Conservation (phyloP, 1,140 invertebrate genomes). For the Zaprionus gabonicus region DNA sequence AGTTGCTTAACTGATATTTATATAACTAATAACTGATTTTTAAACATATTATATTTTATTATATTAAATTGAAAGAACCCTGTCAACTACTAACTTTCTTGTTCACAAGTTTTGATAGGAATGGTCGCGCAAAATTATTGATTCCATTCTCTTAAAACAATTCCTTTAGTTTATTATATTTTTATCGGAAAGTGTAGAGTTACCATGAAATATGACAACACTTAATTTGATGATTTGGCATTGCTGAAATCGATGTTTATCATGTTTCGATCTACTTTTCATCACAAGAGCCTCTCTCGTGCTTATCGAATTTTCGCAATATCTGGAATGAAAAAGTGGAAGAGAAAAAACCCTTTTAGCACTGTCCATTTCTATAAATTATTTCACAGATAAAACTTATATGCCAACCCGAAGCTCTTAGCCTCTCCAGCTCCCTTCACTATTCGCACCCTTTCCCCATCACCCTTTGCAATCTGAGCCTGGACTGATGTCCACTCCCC, state of each 20-base stretch:
- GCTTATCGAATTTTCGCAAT: slow-evolving; percentile 16
- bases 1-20: too few species aligned
- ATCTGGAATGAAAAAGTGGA: slow-evolving; percentile 25
- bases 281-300: not conserved
- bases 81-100: too few species aligned
- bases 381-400: slow-evolving; percentile 68
- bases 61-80: too few species aligned
- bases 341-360: slow-evolving; percentile 45
- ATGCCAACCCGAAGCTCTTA: slow-evolving; percentile 28
- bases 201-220: not conserved
- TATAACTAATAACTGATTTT: too few species aligned
- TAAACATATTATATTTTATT: too few species aligned
- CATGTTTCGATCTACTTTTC: not conserved
- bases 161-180: too few species aligned
- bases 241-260: not conserved
- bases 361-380: slow-evolving; percentile 66
- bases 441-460: not conserved
- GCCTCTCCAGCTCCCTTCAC: not conserved
- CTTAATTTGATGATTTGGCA: not conserved
- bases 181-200: too few species aligned
- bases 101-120: too few species aligned
- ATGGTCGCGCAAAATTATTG: too few species aligned
- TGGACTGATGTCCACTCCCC: slow-evolving; percentile 50
- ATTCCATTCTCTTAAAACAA: too few species aligned
- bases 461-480: slow-evolving; percentile 55